Evolutionary conservation across 2,888 invertebrate genomes (phyloP), one percentile per base, ranked within the genome.

Genomic region (Gryllus longicercus): DNA sequence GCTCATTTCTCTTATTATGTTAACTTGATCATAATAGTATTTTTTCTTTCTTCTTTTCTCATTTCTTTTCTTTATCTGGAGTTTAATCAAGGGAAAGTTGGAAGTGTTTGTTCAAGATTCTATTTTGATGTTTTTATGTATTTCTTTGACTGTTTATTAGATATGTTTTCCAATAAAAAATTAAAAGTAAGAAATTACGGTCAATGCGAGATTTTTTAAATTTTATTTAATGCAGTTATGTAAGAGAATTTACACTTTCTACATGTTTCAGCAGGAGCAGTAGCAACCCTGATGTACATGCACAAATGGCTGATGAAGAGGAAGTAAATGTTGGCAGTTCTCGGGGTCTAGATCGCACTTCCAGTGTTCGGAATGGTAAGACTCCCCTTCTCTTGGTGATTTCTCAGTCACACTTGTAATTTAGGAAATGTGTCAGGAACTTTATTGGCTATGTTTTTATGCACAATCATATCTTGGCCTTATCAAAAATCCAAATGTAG

Each of bases 311-410:
- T 10, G 83, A 84, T 76, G 86, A 86, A 83, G 84, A 84, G 51
- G 86, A 87, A 85, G 85, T 85, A 14, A 84, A 84, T 74, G 85
- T 86, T n/a, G 63, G 63, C 82, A 85, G 87, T 78, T 84, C 86
- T 49, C 85, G 87, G 83, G 88, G 89, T 14, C 84, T 90, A 25
- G 90, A 90, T 83, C 84, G 90, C 81, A 89, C 90, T 2, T 87
- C 88, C 14, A 90, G 90, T 82, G 89, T 90, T 89, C 85, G 90
- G 82, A 87, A 87, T 80, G 86, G 86, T 85, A 80, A 74, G 79
- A 11, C 18, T 18, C 1, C 51, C 38, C 38, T 38, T 38, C 8
- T 38, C 38, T n/a, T 25, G 14, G 18, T 50, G n/a, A 50, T 16
- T 74, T 74, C 77, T 74, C 38, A 79, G 50, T 21, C 77, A 49